Percentiles rank a stretch among this genome's conserved stretches.
Evolutionary conservation across 1,140 invertebrate species (phyloP).

Genomic region (Ectropis grisescens): DNA sequence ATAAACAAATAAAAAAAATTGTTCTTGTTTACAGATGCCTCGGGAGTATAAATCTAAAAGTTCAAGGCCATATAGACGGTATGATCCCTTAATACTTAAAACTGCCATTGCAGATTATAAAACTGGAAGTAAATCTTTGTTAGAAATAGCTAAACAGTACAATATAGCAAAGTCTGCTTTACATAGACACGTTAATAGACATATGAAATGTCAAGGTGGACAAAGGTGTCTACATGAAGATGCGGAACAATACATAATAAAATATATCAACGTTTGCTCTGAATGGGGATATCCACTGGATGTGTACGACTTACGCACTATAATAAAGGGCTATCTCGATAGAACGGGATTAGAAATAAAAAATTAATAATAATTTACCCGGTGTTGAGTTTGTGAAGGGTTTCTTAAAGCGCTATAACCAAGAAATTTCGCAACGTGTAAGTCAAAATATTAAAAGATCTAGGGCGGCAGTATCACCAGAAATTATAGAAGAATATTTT

Average conservation of each 20-base stretch:
- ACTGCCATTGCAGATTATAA: too few relatives aligned
- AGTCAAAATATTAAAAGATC: constrained; percentile 29
- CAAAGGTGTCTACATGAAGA: constrained; percentile 8
- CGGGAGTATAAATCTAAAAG: too few relatives aligned
- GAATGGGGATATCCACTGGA: constrained; percentile 28
- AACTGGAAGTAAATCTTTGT: too few relatives aligned
- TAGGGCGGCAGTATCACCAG: constrained; percentile 14
- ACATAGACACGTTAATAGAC: constrained; percentile 6
- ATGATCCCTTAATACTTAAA: too few relatives aligned
- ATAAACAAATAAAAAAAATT: too few relatives aligned
- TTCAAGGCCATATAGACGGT: too few relatives aligned
- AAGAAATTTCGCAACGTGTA: constrained; percentile 15
- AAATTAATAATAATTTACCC: constrained; percentile 22
- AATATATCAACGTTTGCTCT: constrained; percentile 14
- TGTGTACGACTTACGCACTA: constrained; percentile 13
- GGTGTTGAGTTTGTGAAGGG: constrained; percentile 14
- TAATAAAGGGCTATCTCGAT: constrained; percentile 26
- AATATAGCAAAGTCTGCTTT: constrained; percentile 5
- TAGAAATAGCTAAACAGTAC: too few relatives aligned
- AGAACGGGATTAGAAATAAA: constrained; percentile 4
- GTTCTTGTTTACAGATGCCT: too few relatives aligned
- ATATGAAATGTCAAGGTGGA: constrained; percentile 15
- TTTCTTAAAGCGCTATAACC: constrained; percentile 26
- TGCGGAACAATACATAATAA: constrained; percentile 8
- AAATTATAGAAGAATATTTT: constrained; percentile 19